Evolutionary conservation across 2,888 invertebrate species (phyloP), one percentile per base, ranked within the genome.

Genomic region (Dasypolia templi): DNA sequence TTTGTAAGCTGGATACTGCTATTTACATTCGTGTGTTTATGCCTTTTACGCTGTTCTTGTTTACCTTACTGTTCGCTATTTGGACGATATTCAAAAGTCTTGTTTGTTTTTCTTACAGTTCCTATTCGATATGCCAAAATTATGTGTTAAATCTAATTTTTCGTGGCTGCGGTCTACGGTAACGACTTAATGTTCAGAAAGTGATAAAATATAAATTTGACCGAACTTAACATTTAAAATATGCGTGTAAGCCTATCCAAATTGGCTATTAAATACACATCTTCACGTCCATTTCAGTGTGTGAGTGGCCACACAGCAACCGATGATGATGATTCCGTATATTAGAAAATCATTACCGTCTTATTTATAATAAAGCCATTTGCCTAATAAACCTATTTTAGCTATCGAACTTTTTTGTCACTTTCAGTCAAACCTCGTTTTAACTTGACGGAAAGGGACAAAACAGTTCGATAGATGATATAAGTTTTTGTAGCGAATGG

Each of bases 1-100:
- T 63, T 46, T 58, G 61, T 78, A 68, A 64, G 46, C 56, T 78
- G 46, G 17, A 59, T 49, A 42, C 46, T 0, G n/a, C n/a, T 56
- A 64, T 79, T 79, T 79, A 64, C 17, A 42, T 68, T 53, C 35
- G 56, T 66, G 49, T 62, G 26, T 66, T 82, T 66, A 19, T 42
- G 58, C 26, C 49, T 62, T 58, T 62, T 49, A 53, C 53, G 35
- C 19, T 35, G 39, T 51, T 59, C 14, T 14, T 69, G 42, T 83
- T 78, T 77, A 78, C 49, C 14, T 65, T 61, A 35, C 26, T 49
- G 32, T 63, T 53, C 42, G 19, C 19, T 29, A 46, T 68, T 82
- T 69, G 63, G 35, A 42, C 53, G 26, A 56, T 76, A 56, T 56
- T 75, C 39, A 81, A 79, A 79, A 59, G 9, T 32, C 12, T n/a